These are phyloP conservation scores for Diachasma alloeum DNA, from an alignment of 1,140 invertebrate species.

Conservation along the genomic window DNA sequence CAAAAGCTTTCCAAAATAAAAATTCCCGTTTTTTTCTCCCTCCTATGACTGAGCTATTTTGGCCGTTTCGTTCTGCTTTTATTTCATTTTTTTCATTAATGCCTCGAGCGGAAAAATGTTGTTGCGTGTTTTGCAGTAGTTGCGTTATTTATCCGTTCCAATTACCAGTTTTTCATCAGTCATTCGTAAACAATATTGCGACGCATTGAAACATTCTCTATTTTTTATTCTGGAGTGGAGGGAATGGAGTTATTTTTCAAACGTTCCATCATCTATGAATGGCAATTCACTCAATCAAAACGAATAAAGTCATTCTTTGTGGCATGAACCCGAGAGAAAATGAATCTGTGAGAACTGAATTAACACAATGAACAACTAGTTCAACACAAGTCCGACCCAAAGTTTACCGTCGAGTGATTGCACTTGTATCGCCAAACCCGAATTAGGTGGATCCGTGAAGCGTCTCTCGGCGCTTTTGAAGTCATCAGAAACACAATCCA, in stretches of 20 bases:
- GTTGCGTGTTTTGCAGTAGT: no score
- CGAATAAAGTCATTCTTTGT: no score
- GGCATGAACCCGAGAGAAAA: background rate
- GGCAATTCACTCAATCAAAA: no score
- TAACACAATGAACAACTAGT: no score
- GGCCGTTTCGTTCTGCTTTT: no score
- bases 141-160: no score
- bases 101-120: no score
- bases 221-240: no score
- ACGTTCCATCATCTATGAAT: no score
- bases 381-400: background rate
- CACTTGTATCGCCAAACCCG: background rate
- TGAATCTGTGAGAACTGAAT: background rate
- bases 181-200: background rate
- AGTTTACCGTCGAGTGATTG: background rate
- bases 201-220: background rate
- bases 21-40: background rate
- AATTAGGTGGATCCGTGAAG: background rate
- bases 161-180: background rate
- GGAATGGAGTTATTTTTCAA: no score
- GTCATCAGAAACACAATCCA: constrained; percentile 10
- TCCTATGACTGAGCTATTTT: no score
- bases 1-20: background rate
- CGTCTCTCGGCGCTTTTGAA: background rate
- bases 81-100: no score